These are phyloP conservation scores for Exaiptasia diaphana DNA, from an alignment of 64 coral and sea anemone species.

Conservation along the genomic window DNA sequence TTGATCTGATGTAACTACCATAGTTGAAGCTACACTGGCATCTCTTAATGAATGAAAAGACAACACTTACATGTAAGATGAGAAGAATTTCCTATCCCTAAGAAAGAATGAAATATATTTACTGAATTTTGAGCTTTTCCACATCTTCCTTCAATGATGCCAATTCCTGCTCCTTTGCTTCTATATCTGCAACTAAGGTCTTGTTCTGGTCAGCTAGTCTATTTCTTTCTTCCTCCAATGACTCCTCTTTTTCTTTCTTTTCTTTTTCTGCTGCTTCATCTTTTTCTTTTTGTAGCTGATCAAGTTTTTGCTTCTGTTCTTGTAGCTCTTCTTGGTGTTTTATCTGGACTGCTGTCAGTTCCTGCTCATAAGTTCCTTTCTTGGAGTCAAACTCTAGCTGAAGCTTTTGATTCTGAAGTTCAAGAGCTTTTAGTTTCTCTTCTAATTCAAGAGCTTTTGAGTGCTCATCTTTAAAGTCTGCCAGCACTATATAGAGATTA, in stretches of 20 bases:
- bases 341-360: slow-evolving; percentile 27
- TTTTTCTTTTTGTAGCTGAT: slow-evolving; percentile 68
- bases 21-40: slow-evolving; percentile 2
- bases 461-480: slow-evolving; percentile 76
- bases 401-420: slow-evolving; percentile 47
- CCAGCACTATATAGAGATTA: slow-evolving; percentile 48
- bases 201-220: slow-evolving; percentile 72
- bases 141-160: slow-evolving; percentile 76
- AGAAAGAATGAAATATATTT: not conserved
- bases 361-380: slow-evolving; percentile 42
- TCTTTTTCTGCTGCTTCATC: slow-evolving; percentile 60
- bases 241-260: slow-evolving; percentile 46
- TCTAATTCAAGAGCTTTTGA: slow-evolving; percentile 60
- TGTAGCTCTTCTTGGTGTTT: slow-evolving; percentile 66
- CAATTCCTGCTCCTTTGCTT: slow-evolving; percentile 49
- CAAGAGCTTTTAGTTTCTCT: slow-evolving; percentile 60
- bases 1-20: slow-evolving; percentile 25
- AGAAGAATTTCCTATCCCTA: not conserved
- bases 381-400: slow-evolving; percentile 52
- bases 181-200: slow-evolving; percentile 60
- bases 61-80: not conserved
- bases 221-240: slow-evolving; percentile 63
- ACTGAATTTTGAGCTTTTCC: slow-evolving; percentile 8
- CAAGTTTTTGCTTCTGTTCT: slow-evolving; percentile 76
- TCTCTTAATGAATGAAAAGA: not conserved